Base-by-base conservation (phyloP, 30 jellyfish, hydroid and myxozoan genomes). In the Aurelia sp. region DNA sequence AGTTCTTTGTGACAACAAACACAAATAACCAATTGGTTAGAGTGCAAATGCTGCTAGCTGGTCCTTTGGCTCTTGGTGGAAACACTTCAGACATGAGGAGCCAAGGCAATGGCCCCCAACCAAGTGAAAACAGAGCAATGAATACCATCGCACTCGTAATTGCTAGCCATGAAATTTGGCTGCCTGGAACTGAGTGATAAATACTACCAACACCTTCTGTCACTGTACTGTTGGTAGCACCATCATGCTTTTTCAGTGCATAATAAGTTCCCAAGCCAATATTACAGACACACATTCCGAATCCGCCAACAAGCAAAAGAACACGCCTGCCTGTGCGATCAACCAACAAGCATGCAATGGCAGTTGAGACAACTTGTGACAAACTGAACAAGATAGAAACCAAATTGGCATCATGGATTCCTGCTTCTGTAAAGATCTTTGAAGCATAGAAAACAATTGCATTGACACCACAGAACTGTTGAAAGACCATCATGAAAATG, bases 101-200 rank as follows among this genome's bases (percentile, higher is more conserved):
- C 99, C 99, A 94, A 11, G 99, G 99, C 75, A 94, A 67, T 30
- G 97, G 97, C 15, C 99, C 99, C 99, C 99, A 94, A 3, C 99
- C 97, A 57, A 94, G 51, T 4, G 99, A 94, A 53, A 94, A 94
- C 50, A 94, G 73, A 20, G 68, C 71, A 44, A 85, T 85, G 73
- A 83, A 94, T 48, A 89, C 52, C 58, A 94, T 71, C 3, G 96
- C 96, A 47, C 97, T 58, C 0, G 73, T 37, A 9, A 89, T 70
- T 3, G 97, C 99, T 9, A 94, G 75, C 97, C 97, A 84, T 4
- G 97, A 73, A 13, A 94, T 94, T 60, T 94, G 82, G 15, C 44
- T 76, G 13, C 48, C 58, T 1, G 96, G 90, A 19, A 92, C 76
- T 9, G 97, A 51, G 69, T 92, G 98, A 12, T 96, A 79, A 11